A percentile compares a stretch with the other conserved stretches of the same genome.
phyloP scores from a whole-genome alignment of 2,113 vertebrate genomes.

The Bufo bufo region DNA sequence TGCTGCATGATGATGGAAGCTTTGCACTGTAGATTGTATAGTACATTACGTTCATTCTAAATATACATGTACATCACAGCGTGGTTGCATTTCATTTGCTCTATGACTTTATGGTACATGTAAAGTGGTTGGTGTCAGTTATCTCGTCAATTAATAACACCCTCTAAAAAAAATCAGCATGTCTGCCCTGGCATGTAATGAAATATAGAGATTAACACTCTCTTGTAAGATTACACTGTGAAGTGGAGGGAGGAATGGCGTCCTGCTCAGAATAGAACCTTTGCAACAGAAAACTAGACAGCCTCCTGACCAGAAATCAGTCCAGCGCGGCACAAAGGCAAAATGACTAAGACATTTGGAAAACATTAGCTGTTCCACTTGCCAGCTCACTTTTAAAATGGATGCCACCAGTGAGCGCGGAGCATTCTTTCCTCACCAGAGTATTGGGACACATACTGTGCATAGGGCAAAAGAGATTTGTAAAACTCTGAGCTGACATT shows the following conservation, averaged over 20 bases:
- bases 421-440: slow-evolving; percentile 5
- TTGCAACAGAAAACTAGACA: slow-evolving; percentile 39
- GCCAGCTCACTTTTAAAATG: slow-evolving; percentile 15
- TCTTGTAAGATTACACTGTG: slow-evolving; percentile 27
- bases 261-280: slow-evolving; percentile 20
- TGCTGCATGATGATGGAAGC: neutral
- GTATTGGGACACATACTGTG: neutral
- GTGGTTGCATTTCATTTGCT: neutral
- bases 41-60: neutral
- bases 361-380: slow-evolving; percentile 12
- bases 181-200: neutral
- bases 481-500: too few species aligned
- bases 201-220: slow-evolving; percentile 43
- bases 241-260: slow-evolving; percentile 30
- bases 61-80: neutral
- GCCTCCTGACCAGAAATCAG: slow-evolving; percentile 10
- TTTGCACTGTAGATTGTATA: neutral
- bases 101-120: slow-evolving; percentile 1
- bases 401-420: neutral
- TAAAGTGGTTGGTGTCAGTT: slow-evolving; percentile 23
- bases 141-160: slow-evolving; percentile 42
- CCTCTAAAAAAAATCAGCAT: slow-evolving; percentile 29
- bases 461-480: neutral
- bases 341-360: slow-evolving; percentile 42
- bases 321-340: neutral